Evolutionary conservation across 2,888 invertebrate genomes (phyloP), one percentile per base, ranked within the genome.

Genomic region (Drosophila neutralis): DNA sequence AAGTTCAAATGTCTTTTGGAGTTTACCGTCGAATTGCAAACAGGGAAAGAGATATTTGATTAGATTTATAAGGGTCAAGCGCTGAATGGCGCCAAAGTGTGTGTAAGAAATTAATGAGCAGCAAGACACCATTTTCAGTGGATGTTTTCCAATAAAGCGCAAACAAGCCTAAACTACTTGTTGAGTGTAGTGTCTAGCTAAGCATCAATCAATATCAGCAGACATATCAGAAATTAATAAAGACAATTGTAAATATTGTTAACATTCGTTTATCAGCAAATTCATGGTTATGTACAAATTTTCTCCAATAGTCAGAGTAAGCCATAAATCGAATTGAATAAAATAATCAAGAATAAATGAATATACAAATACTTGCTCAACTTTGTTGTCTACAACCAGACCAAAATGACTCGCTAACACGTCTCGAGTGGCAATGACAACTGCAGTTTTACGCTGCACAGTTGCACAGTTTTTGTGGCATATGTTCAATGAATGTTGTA

Each of bases 381-480:
- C 15, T 10, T 36, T 36, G 15, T 24, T 53, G 24, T 53, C 18
- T 15, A 15, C 27, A 29, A 31, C 29, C 21, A 21, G 15, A 40
- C 54, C 48, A 59, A 60, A 61, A 51, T 64, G 57, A 51, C 64
- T 61, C 42, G 57, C 24, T 57, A 42, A 2, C 57, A 57, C n/a
- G 27, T 31, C n/a, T 13, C 7, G 49, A 21, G 24, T 71, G 75
- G 15, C 38, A 36, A 5, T 69, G 80, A 71, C 77, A 80, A 66
- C 52, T 52, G 71, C 48, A 45, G 61, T 36, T 57, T 49, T 53
- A 24, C 27, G 60, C 36, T 76, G 49, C 60, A 59, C 15, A 29
- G 38, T 29, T 56, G 38, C 38, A n/a, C 38, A 13, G 31, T 27
- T 53, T 24, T 18, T 29, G 51, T 36, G 36, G 18, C 13, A 6